Evolutionary conservation across 2,113 vertebrate species (phyloP), one percentile per base, ranked within the genome.

Genomic region (Oryzias melastigma): DNA sequence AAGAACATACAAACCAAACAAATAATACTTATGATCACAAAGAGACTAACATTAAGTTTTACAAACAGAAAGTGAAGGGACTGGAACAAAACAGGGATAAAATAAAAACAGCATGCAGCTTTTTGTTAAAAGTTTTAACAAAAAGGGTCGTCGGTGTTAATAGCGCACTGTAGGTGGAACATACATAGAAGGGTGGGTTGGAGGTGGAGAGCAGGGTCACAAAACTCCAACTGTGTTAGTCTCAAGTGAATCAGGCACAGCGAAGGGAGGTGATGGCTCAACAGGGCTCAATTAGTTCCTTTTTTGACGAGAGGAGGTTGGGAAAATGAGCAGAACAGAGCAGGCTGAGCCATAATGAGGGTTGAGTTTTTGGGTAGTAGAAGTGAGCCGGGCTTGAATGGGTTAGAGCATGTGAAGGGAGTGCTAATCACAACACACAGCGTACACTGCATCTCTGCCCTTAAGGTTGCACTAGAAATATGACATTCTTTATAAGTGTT

Each of bases 141-240:
- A 94, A 96, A 93, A 94, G 93, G 90, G 88, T 93, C 89, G 93
- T 94, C 95, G 94, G 94, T 94, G 93, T 95, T 96, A 91, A 93
- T 91, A 91, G 83, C 79, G 90, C 88, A 91, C 77, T 86, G 75
- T 83, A 81, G 77, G 85, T 81, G 89, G 92, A 90, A 72, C 78
- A 94, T 92, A 92, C 93, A 95, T 90, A 92, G 91, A 71, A 64
- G 72, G 68, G 70, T 14, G 56, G 72, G 75, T 49, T 35, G 49
- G 22, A 52, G 80, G 40, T 43, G 62, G 62, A 47, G 61, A 75
- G 50, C 19, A 49, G 78, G 65, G 75, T 71, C 82, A 78, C 79
- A 85, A 53, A 86, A 84, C 65, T 82, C 65, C 76, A 89, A 65
- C 75, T 70, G 62, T 62, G 82, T 90, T 86, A 91, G 85, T 83